These are phyloP conservation scores for Drosophila insularis DNA, from an alignment of 1,140 invertebrate genomes.

Conservation along the genomic window DNA sequence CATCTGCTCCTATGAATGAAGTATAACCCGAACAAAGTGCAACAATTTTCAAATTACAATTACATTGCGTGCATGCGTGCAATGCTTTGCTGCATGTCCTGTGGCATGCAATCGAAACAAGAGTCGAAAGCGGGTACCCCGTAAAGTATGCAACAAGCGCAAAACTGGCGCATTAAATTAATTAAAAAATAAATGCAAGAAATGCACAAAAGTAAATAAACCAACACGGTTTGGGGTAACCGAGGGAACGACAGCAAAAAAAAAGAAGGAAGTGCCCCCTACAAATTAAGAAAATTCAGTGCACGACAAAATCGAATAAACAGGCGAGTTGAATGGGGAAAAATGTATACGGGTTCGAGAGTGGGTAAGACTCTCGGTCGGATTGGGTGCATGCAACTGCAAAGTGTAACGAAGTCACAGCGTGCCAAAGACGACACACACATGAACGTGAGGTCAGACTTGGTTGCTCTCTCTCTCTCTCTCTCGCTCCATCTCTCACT, in stretches of 20 bases:
- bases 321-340: slow-evolving; percentile 42
- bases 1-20: background rate
- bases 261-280: slow-evolving; percentile 29
- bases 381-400: slow-evolving; percentile 60
- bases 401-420: slow-evolving; percentile 60
- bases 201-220: slow-evolving; percentile 70
- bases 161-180: slow-evolving; percentile 78
- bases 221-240: slow-evolving; percentile 11
- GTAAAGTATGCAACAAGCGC: slow-evolving; percentile 61
- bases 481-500: too few species aligned
- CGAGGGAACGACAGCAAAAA: background rate
- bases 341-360: slow-evolving; percentile 8
- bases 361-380: background rate
- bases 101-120: slow-evolving; percentile 15
- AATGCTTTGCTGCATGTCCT: slow-evolving; percentile 42
- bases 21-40: slow-evolving; percentile 63
- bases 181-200: slow-evolving; percentile 63
- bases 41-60: slow-evolving; percentile 77
- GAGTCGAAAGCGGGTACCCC: background rate
- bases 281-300: slow-evolving; percentile 76
- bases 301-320: slow-evolving; percentile 80
- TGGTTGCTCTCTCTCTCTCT: background rate
- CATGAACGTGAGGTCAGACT: slow-evolving; percentile 68
- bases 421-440: slow-evolving; percentile 13
- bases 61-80: slow-evolving; percentile 40